These are phyloP conservation scores for Pseudochromis fuscus DNA, from an alignment of 2,797 vertebrate species.

Conservation along the genomic window DNA sequence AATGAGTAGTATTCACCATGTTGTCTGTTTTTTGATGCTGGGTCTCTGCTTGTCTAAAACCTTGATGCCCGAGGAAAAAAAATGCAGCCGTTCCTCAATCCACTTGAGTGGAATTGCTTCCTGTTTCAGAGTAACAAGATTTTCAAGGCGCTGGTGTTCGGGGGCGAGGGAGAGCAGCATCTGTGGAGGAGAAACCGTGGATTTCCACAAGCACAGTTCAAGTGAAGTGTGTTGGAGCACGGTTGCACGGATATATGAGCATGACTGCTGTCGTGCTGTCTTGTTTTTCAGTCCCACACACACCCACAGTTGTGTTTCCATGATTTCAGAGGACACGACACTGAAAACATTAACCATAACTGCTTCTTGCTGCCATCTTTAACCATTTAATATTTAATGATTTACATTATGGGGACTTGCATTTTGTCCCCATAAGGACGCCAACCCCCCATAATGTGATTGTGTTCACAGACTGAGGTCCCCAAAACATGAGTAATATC, in stretches of 20 bases:
- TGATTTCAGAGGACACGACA: no score
- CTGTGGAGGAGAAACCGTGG: conserved; percentile 15
- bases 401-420: no score
- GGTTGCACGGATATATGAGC: conserved; percentile 32
- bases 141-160: conserved; percentile 9
- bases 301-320: no score
- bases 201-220: conserved; percentile 29
- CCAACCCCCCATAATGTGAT: no score
- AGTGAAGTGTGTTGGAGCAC: conserved; percentile 22
- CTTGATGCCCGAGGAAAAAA: conserved; percentile 26
- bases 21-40: background rate
- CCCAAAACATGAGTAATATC: no score
- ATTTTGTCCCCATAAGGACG: no score
- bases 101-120: conserved; percentile 43
- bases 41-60: background rate
- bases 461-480: no score
- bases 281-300: conserved; percentile 26
- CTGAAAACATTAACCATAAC: no score
- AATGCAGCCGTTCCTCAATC: conserved; percentile 18
- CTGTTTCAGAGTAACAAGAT: conserved; percentile 43
- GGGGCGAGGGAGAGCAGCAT: background rate
- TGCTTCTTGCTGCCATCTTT: no score
- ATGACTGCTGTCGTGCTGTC: conserved; percentile 12
- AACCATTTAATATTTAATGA: no score
- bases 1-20: background rate